phyloP scores from a whole-genome alignment of 2,797 vertebrate genomes.

The Sebastes cheni region DNA sequence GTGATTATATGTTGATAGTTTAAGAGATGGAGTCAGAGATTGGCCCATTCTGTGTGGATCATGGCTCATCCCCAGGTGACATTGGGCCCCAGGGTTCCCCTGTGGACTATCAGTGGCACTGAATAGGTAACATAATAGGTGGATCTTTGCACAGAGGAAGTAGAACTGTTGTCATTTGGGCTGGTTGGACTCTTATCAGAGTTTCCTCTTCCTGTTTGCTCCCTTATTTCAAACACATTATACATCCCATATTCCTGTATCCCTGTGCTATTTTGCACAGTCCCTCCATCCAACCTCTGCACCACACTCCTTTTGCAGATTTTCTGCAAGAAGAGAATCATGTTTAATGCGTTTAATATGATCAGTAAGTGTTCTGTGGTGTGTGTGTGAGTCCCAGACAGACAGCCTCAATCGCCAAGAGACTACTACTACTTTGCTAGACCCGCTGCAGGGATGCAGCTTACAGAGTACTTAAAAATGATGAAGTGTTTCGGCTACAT shows the following conservation, averaged over 20 bases:
- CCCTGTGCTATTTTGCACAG: background rate
- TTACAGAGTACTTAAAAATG: background rate
- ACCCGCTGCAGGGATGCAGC: background rate
- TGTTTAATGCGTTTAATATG: background rate
- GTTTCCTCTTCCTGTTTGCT: background rate
- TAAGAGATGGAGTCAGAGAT: background rate
- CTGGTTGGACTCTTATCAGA: background rate
- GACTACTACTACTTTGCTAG: background rate
- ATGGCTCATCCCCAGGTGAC: background rate
- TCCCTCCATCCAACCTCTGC: too few species aligned
- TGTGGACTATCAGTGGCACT: background rate
- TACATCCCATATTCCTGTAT: background rate
- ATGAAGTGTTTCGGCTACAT: background rate
- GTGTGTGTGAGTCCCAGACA: background rate
- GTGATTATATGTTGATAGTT: background rate
- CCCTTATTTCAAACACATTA: background rate
- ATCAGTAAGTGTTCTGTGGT: background rate
- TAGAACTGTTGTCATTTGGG: constrained; percentile 7
- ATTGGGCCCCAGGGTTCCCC: background rate
- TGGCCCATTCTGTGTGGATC: background rate
- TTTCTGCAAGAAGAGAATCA: background rate
- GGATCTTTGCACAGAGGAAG: background rate
- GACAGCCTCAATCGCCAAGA: background rate
- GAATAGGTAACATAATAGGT: background rate
- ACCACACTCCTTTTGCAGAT: background rate